A percentile compares a stretch with the other conserved stretches of the same genome.
phyloP scores from a whole-genome alignment of 2,888 invertebrate genomes.

The Thera obeliscata region DNA sequence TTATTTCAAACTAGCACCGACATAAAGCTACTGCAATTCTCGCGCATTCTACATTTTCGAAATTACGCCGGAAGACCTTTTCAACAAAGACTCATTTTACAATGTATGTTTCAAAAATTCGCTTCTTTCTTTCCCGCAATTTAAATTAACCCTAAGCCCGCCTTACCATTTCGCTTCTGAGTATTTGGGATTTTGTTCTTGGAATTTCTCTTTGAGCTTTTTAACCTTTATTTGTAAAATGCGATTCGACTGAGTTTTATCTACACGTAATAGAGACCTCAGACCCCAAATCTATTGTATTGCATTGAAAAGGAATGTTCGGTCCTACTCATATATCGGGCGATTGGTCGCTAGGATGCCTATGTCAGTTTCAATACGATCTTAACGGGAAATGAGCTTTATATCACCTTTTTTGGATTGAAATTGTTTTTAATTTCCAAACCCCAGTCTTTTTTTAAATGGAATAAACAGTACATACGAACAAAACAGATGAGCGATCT shows the following conservation, averaged over 20 bases:
- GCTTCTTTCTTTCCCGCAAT: no score
- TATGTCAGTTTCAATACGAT: constrained; percentile 7
- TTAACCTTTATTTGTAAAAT: constrained; percentile 6
- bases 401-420: background rate
- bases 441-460: no score
- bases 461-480: no score
- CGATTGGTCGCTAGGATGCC: constrained; percentile 43
- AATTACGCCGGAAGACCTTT: no score
- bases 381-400: constrained; percentile 13
- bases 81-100: no score
- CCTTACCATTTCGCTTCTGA: background rate
- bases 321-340: constrained; percentile 53
- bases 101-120: no score
- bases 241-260: background rate
- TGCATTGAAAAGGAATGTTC: constrained; percentile 51
- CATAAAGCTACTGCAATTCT: no score
- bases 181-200: constrained; percentile 11
- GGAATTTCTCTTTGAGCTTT: constrained; percentile 5
- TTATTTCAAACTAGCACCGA: no score
- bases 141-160: no score
- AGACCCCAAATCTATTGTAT: constrained; percentile 52
- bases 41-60: no score
- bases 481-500: no score
- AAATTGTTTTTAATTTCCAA: background rate
- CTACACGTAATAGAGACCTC: constrained; percentile 40